These are phyloP conservation scores for Amazona ochrocephala DNA, from an alignment of 2,797 vertebrate species.

Conservation along the genomic window DNA sequence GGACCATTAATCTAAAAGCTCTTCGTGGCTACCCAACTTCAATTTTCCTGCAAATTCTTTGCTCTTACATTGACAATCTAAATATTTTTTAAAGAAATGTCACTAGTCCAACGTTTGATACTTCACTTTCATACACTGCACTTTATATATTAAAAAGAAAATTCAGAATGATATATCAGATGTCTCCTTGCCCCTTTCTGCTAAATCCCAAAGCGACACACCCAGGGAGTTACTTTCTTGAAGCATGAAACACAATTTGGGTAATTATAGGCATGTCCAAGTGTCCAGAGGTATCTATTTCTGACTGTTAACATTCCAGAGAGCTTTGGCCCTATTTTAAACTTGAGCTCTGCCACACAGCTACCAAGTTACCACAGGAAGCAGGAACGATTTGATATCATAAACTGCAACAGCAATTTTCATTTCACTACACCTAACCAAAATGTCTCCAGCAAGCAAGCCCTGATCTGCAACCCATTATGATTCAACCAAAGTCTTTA, in stretches of 20 bases:
- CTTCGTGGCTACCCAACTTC: neutral
- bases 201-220: neutral
- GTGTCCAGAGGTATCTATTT: constrained; percentile 55
- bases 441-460: neutral
- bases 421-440: neutral
- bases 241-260: constrained; percentile 28
- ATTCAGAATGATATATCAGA: neutral
- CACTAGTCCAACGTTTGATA: neutral
- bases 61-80: neutral
- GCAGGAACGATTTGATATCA: neutral
- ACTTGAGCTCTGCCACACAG: neutral
- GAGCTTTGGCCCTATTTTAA: constrained; percentile 23
- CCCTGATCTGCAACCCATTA: neutral
- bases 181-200: neutral
- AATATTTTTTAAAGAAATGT: neutral
- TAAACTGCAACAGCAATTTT: neutral
- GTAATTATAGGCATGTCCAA: constrained; percentile 54
- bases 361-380: neutral
- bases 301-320: constrained; percentile 38
- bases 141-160: neutral
- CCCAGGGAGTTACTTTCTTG: neutral
- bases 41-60: neutral
- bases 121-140: neutral
- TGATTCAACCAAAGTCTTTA: neutral
- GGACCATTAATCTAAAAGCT: neutral